Conservation (phyloP, 2,797 vertebrate genomes). For the Syngnathus acus region DNA sequence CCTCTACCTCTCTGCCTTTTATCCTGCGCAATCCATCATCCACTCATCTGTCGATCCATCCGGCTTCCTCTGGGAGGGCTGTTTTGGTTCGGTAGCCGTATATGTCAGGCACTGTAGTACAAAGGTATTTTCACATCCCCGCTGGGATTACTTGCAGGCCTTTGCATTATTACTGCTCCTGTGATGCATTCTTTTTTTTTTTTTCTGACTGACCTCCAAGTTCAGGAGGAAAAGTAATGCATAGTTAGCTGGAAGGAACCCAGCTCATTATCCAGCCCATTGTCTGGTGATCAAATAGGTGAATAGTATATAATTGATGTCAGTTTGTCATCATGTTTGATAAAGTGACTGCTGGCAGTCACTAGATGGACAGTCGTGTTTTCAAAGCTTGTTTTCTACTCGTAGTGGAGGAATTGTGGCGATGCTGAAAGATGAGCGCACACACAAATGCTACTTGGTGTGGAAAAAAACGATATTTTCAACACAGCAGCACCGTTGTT, state of each 20-base stretch:
- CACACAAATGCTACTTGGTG: neutral
- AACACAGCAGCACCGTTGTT: neutral
- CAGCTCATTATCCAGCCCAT: constrained; percentile 41
- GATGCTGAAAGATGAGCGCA: neutral
- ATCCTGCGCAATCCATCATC: constrained; percentile 50
- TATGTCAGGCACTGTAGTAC: constrained; percentile 54
- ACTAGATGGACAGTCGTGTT: constrained; percentile 31
- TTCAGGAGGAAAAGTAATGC: constrained; percentile 40
- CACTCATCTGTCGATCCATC: constrained; percentile 56
- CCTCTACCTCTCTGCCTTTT: constrained; percentile 58
- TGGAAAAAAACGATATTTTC: neutral
- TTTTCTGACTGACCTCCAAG: constrained; percentile 51
- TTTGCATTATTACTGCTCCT: constrained; percentile 48
- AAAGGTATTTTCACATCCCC: constrained; percentile 56
- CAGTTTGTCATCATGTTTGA: constrained; percentile 45
- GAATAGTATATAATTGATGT: constrained; percentile 42
- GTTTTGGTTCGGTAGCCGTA: constrained; percentile 56
- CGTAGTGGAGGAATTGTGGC: constrained; percentile 44
- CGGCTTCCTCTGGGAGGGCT: constrained; percentile 54
- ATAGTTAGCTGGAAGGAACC: constrained; percentile 22
- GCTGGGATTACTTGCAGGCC: constrained; percentile 51
- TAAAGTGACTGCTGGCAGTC: constrained; percentile 36
- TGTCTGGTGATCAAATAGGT: constrained; percentile 41
- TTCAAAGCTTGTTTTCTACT: constrained; percentile 29
- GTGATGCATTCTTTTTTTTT: constrained; percentile 54